Conservation (phyloP, 2,113 vertebrate genomes). For the Scomber colias region DNA sequence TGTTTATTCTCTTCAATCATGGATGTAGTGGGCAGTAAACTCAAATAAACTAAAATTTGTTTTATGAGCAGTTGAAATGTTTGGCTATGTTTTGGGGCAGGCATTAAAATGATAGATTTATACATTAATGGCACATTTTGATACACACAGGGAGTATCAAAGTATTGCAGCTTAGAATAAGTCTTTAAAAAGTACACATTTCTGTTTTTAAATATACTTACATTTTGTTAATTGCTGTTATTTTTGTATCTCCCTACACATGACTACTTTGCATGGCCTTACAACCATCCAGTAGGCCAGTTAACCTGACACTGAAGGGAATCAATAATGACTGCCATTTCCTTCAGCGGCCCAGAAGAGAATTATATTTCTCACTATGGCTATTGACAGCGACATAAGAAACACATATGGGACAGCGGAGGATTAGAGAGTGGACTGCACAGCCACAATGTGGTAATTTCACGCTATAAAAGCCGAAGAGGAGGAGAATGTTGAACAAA, state of each 20-base stretch:
- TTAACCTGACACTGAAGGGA: slow-evolving; percentile 73
- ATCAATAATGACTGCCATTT: slow-evolving; percentile 82
- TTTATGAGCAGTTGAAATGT: background rate
- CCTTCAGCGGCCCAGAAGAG: slow-evolving; percentile 75
- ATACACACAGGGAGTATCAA: background rate
- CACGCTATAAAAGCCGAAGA: slow-evolving; percentile 63
- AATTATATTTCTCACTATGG: slow-evolving; percentile 76
- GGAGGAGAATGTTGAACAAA: slow-evolving; percentile 62
- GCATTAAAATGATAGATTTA: background rate
- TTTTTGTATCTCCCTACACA: slow-evolving; percentile 19
- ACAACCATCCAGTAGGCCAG: slow-evolving; percentile 49
- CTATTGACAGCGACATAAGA: slow-evolving; percentile 71
- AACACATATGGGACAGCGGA: slow-evolving; percentile 60
- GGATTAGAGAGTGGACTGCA: slow-evolving; percentile 29
- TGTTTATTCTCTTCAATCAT: background rate
- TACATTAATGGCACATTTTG: background rate
- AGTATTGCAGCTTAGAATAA: background rate
- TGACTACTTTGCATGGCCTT: slow-evolving; percentile 25
- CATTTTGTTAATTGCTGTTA: background rate
- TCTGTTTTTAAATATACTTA: background rate
- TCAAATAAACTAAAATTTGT: background rate
- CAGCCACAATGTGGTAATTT: slow-evolving; percentile 64
- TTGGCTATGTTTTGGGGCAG: background rate
- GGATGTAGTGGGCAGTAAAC: background rate
- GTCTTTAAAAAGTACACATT: background rate